phyloP scores from a whole-genome alignment of 2,113 vertebrate species.

The Crotalus viridis region DNA sequence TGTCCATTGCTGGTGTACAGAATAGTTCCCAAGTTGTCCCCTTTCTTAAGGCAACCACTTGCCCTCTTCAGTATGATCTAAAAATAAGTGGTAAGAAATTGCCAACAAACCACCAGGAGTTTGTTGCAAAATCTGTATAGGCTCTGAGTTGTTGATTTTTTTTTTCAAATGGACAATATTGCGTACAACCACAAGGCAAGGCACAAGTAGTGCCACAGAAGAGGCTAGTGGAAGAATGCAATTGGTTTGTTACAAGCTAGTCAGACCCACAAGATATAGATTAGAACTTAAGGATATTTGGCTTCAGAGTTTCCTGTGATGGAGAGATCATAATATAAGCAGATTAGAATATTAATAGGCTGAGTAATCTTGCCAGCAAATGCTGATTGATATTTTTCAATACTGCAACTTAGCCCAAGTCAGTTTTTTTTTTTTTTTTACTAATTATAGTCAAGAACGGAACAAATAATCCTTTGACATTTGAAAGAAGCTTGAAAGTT shows the following conservation, averaged over 20 bases:
- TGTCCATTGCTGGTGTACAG: not conserved
- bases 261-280: not conserved
- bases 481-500: not conserved
- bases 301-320: not conserved
- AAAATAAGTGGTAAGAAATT: not conserved
- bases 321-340: not conserved
- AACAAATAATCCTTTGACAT: slow-evolving; percentile 14
- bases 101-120: not conserved
- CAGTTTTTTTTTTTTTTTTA: not conserved
- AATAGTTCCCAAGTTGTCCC: not conserved
- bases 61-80: not conserved
- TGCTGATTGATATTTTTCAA: not conserved
- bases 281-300: not conserved
- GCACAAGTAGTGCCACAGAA: not conserved
- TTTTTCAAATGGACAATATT: not conserved
- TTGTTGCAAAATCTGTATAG: not conserved
- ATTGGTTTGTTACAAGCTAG: not conserved
- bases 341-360: not conserved
- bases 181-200: not conserved
- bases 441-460: slow-evolving; percentile 39
- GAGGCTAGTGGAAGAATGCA: not conserved
- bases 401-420: slow-evolving; percentile 4
- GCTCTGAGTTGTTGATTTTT: not conserved
- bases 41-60: not conserved
- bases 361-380: not conserved